These are phyloP conservation scores for Paratilapia polleni DNA, from an alignment of 2,113 vertebrate genomes.

Conservation along the genomic window DNA sequence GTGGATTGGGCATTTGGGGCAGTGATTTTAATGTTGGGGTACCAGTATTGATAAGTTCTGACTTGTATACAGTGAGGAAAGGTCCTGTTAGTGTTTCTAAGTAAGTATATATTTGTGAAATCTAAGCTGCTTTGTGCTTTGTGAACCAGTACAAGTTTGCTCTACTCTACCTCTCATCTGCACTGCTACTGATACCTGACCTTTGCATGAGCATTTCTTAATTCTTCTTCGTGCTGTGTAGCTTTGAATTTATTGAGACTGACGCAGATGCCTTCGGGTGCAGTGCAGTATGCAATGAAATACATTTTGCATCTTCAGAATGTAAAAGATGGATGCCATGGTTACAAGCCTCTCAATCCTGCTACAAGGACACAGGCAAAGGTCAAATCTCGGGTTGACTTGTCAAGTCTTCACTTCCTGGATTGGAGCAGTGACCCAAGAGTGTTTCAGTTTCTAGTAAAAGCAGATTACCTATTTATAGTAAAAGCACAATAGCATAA, in stretches of 20 bases:
- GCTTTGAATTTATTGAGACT: slow-evolving; percentile 24
- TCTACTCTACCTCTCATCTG: neutral
- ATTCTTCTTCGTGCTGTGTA: neutral
- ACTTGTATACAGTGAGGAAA: rapidly evolving
- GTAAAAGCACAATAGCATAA: neutral
- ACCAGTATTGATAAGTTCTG: neutral
- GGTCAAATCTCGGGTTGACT: slow-evolving; percentile 20
- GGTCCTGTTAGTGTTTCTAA: neutral
- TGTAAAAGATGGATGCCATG: slow-evolving; percentile 18
- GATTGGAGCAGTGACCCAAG: neutral
- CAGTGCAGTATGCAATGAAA: neutral
- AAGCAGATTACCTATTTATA: neutral
- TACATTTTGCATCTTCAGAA: neutral
- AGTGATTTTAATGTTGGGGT: neutral
- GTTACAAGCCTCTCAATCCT: slow-evolving; percentile 10
- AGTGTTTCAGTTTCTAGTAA: neutral
- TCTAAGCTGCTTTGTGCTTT: neutral
- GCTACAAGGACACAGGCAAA: slow-evolving; percentile 11
- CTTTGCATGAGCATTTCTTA: neutral
- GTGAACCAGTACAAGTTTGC: neutral
- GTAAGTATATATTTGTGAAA: neutral
- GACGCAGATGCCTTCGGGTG: neutral
- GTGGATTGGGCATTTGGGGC: too few relatives aligned
- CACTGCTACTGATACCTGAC: neutral
- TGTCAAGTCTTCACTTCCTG: slow-evolving; percentile 20